Evolutionary conservation across 2,113 vertebrate species (phyloP), one percentile per base, ranked within the genome.

Genomic region (Oncorhynchus masou): DNA sequence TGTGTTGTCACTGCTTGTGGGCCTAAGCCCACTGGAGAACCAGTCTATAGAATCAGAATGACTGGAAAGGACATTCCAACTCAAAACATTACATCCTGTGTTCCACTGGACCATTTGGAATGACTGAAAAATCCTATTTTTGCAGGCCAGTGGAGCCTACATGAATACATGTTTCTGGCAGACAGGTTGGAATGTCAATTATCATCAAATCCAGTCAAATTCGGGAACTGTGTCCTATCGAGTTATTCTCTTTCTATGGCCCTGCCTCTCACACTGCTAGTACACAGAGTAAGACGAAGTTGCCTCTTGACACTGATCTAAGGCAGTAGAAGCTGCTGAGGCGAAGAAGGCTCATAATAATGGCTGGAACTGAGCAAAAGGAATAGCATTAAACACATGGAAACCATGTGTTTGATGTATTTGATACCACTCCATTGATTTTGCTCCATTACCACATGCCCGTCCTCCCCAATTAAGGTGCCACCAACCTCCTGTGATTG

Each of bases 191-290:
- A 8, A 34, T 34, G 34, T 34, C 34, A 34, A 34, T 34, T 34
- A 34, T 34, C 34, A 34, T 34, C 34, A 34, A 7, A 34, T 34
- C 71, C 69, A 68, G 12, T 81, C 75, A 78, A 83, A 79, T 79
- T 73, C 77, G 78, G 73, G 79, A 83, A 83, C 66, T 83, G 74
- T 75, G 85, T 80, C 73, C 74, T 77, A 81, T 86, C 86, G 85
- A 74, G 71, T 86, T 86, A 82, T 89, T 88, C 83, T 81, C 83
- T 39, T 60, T 77, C 75, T 80, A 62, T 71, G 80, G 79, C 79
- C 79, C 74, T 84, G 81, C 86, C 82, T 85, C 82, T 85, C 82
- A 84, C 81, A 82, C 92, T 87, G 73, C 89, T 92, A 84, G 86
- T 87, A 81, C 81, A 87, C 86, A 83, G 85, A 78, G 62, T 22